Conservation (phyloP, 2,113 vertebrate species). For the Cyprinodon tularosa region DNA sequence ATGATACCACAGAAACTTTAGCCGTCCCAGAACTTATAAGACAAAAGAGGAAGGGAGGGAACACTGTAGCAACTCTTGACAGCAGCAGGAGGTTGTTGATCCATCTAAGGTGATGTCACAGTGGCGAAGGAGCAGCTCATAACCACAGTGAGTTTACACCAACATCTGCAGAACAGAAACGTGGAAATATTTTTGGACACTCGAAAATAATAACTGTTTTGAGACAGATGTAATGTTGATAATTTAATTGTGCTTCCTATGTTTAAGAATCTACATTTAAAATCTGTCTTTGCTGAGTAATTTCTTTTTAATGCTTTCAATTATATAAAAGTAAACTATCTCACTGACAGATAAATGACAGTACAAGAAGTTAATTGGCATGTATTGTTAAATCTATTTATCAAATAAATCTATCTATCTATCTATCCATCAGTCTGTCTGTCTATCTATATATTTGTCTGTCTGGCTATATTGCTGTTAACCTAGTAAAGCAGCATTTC, state of each 20-base stretch:
- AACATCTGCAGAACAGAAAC: not conserved
- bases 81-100: slow-evolving; percentile 1
- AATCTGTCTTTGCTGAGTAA: not conserved
- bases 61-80: not conserved
- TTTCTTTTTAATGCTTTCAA: not conserved
- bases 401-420: too few relatives aligned
- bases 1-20: slow-evolving; percentile 59
- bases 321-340: not conserved
- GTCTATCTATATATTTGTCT: too few relatives aligned
- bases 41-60: slow-evolving; percentile 12
- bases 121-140: slow-evolving; percentile 17
- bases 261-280: not conserved
- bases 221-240: not conserved
- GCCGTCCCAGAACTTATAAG: slow-evolving; percentile 44
- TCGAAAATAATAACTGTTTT: not conserved
- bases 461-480: too few relatives aligned
- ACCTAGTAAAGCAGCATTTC: too few relatives aligned
- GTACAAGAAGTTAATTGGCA: not conserved
- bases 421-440: too few relatives aligned
- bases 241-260: not conserved
- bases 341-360: not conserved
- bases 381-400: not conserved
- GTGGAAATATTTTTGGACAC: not conserved
- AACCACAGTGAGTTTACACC: slow-evolving; percentile 43
- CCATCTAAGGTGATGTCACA: not conserved